Evolutionary conservation across 2,113 vertebrate genomes (phyloP), one percentile per base, ranked within the genome.

Genomic region (Entomyzon cyanotis): DNA sequence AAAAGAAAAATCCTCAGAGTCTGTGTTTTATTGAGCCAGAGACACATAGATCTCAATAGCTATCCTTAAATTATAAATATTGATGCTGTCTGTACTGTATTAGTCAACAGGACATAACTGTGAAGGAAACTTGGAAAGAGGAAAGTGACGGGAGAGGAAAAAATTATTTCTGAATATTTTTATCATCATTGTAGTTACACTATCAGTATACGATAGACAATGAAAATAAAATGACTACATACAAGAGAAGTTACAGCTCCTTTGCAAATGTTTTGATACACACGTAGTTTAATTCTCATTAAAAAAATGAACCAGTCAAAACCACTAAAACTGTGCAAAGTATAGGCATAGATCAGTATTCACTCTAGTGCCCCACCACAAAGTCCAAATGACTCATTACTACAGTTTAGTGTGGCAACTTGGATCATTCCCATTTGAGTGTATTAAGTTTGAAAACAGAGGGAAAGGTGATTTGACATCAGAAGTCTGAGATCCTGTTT

Each of bases 1-100:
- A 55, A 41, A n/a, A n/a, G n/a, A n/a, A n/a, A 42, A 0, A 0
- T 5, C 12, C 21, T 41, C 12, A 63, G 13, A 67, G 68, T 83
- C 22, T 33, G 49, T 24, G 14, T 60, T 59, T 47, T 79, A 59
- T 11, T 44, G 33, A 84, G 11, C 12, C 33, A 46, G 21, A 77
- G 37, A 74, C 30, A 63, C 28, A 55, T 1, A 74, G 14, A 75
- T 69, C 33, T 67, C 23, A 60, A 53, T 33, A 78, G 21, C 24
- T 52, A 24, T 50, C 60, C 76, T 39, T 63, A 78, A 93, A 60
- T 28, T 35, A 21, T 27, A 58, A 74, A 25, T 27, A 50, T 53
- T 28, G 11, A 63, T 84, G 20, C 16, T 67, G 3, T 58, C 41
- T 69, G 7, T 17, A 42, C 11, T 62, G 10, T 63, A 16, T 15